Percentiles rank a stretch among this genome's conserved stretches.
Evolutionary conservation across 2,797 vertebrate genomes (phyloP).

Genomic region (Cyclopterus lumpus): DNA sequence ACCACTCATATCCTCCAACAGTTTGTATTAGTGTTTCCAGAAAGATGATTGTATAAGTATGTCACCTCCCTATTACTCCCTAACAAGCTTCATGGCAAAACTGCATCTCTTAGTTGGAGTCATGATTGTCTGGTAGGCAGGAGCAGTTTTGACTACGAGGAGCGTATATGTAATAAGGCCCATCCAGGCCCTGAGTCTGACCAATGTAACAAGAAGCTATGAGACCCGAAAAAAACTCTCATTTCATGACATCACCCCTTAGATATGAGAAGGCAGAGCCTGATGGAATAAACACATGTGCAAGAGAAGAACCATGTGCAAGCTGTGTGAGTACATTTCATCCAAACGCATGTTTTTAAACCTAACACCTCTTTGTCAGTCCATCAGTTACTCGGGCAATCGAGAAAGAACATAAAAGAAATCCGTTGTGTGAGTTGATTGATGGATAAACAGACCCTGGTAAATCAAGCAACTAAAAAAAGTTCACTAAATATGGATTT

Average conservation of each 20-base stretch:
- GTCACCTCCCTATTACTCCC: not conserved
- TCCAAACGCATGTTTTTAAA: slow-evolving; percentile 13
- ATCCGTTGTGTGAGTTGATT: not conserved
- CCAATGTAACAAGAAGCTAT: slow-evolving; percentile 35
- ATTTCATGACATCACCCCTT: slow-evolving; percentile 71
- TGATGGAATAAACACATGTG: slow-evolving; percentile 66
- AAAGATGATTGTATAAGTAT: not conserved
- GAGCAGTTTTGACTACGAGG: slow-evolving; percentile 1
- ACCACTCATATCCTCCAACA: not conserved
- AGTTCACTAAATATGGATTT: not conserved
- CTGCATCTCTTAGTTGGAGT: not conserved
- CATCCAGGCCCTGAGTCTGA: slow-evolving; percentile 5
- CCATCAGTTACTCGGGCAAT: not conserved
- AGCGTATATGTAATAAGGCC: slow-evolving; percentile 19
- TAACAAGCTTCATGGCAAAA: not conserved
- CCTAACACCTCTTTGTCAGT: not conserved
- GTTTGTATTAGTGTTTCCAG: not conserved
- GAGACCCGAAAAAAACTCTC: slow-evolving; percentile 43
- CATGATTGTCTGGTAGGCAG: not conserved
- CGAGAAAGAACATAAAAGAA: not conserved
- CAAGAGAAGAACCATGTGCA: slow-evolving; percentile 15
- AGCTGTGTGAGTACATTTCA: slow-evolving; percentile 12
- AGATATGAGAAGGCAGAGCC: slow-evolving; percentile 63
- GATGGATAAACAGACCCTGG: not conserved
- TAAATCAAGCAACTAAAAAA: not conserved